Evolutionary conservation across 2,113 vertebrate species (phyloP), one percentile per base, ranked within the genome.

Genomic region (Pluvialis apricaria): DNA sequence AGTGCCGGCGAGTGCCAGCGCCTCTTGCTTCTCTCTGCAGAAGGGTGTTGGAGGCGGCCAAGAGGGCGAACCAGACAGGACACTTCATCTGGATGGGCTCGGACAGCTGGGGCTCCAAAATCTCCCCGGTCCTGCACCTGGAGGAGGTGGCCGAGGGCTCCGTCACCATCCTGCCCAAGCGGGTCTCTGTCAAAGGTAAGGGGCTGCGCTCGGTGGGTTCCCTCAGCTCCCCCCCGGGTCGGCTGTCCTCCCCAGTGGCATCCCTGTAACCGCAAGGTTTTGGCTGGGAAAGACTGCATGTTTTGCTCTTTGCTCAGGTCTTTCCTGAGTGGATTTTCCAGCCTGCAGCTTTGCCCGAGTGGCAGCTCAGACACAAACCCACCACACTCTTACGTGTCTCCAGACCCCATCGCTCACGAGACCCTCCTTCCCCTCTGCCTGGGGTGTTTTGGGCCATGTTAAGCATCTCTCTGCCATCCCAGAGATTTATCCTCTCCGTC

Each of bases 31-130:
- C 69, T 96, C 51, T 91, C 96, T 15, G 38, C 97, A 99, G 99
- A 95, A 98, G 98, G 40, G 99, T 99, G 84, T 98, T 99, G 87
- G 98, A 99, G 96, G 99, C 99, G 0, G 99, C 99, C 6, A 99
- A 99, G 94, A 98, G 98, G 92, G 99, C 99, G 9, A 99, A 99
- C 97, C 99, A 99, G 97, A 99, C 99, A 0, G 99, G 99, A 14
- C 99, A 99, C 91, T 99, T 99, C 97, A 99, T 99, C 97, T 99
- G 99, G 99, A 99, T 99, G 90, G 99, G 99, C 64, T 99, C 99
- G 0, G 99, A 99, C 97, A 99, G 99, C 97, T 99, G 99, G 99
- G 99, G 99, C 72, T 99, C 99, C 95, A 99, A 99, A 97, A 99
- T 99, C 3, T 91, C 99, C 19, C 99, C 99, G 0, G 99, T 99